Percentiles rank a stretch among this genome's conserved stretches.
These are phyloP conservation scores for Ranitomeya variabilis DNA, from an alignment of 2,113 vertebrate genomes.

Conservation along the genomic window DNA sequence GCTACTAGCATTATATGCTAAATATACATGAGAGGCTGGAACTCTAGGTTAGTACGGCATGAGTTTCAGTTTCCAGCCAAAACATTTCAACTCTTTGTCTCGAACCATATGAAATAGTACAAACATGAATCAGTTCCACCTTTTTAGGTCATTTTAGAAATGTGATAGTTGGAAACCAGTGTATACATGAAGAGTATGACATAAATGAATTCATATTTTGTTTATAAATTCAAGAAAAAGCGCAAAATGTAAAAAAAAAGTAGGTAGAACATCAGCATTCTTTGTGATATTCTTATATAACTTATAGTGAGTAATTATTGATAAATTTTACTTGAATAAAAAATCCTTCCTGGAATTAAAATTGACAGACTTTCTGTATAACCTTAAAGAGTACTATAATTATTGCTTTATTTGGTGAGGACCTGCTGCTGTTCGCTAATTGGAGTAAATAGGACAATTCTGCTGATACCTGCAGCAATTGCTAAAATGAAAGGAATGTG, in stretches of 20 bases:
- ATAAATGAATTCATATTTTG: neutral
- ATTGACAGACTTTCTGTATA: no score
- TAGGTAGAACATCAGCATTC: no score
- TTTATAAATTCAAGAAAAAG: neutral
- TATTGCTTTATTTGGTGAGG: no score
- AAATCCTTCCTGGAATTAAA: no score
- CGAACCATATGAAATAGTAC: neutral
- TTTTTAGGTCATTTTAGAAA: neutral
- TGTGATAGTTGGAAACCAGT: neutral
- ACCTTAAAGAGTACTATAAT: no score
- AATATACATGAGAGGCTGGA: neutral
- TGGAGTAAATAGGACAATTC: no score
- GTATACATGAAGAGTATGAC: neutral
- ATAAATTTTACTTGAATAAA: no score
- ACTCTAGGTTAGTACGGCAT: neutral
- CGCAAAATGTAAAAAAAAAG: neutral
- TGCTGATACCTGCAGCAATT: no score
- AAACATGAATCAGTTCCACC: neutral
- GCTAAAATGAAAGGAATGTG: no score
- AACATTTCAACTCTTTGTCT: conserved; percentile 33
- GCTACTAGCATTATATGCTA: conserved; percentile 30
- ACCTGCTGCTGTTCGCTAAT: no score
- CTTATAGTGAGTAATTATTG: no score
- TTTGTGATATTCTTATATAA: no score
- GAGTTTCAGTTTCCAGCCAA: conserved; percentile 2